phyloP scores from a whole-genome alignment of 2,113 vertebrate species.

The Nansenia antarctica region DNA sequence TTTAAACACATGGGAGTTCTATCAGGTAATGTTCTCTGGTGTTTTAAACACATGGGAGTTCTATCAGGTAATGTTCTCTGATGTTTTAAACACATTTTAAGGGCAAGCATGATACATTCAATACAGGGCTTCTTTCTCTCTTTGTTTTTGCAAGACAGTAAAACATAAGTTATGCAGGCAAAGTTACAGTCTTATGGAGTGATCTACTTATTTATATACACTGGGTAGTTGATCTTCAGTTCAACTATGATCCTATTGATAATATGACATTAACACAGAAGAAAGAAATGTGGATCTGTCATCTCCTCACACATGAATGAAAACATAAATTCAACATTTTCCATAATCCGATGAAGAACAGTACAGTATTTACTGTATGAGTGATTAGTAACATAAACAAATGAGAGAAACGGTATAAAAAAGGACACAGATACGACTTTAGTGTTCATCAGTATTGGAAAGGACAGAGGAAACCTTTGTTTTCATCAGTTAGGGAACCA shows the following conservation, averaged over 20 bases:
- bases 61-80: slow-evolving; percentile 29
- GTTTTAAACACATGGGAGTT: slow-evolving; percentile 42
- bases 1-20: slow-evolving; percentile 38
- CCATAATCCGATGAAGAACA: slow-evolving; percentile 36
- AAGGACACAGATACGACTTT: slow-evolving; percentile 2
- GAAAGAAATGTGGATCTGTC: slow-evolving; percentile 19
- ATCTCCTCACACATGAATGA: slow-evolving; percentile 15
- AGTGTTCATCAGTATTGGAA: slow-evolving; percentile 6
- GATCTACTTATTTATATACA: slow-evolving; percentile 67
- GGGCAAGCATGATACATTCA: slow-evolving; percentile 73
- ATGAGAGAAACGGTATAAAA: slow-evolving; percentile 1
- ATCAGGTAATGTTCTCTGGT: slow-evolving; percentile 34
- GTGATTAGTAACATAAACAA: slow-evolving; percentile 24
- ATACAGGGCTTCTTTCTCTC: slow-evolving; percentile 56
- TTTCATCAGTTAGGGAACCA: too few relatives aligned
- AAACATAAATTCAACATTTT: slow-evolving; percentile 22
- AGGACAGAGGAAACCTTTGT: slow-evolving; percentile 39
- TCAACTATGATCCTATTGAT: slow-evolving; percentile 42
- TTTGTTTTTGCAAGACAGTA: slow-evolving; percentile 74
- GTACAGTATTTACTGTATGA: slow-evolving; percentile 48
- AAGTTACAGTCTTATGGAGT: slow-evolving; percentile 69
- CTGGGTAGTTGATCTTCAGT: slow-evolving; percentile 49
- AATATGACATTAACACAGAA: slow-evolving; percentile 51
- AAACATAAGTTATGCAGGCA: slow-evolving; percentile 75
- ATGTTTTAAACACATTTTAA: slow-evolving; percentile 58